A percentile compares a stretch with the other conserved stretches of the same genome.
Evolutionary conservation across 2,113 vertebrate genomes (phyloP).

Genomic region (Fulica atra): DNA sequence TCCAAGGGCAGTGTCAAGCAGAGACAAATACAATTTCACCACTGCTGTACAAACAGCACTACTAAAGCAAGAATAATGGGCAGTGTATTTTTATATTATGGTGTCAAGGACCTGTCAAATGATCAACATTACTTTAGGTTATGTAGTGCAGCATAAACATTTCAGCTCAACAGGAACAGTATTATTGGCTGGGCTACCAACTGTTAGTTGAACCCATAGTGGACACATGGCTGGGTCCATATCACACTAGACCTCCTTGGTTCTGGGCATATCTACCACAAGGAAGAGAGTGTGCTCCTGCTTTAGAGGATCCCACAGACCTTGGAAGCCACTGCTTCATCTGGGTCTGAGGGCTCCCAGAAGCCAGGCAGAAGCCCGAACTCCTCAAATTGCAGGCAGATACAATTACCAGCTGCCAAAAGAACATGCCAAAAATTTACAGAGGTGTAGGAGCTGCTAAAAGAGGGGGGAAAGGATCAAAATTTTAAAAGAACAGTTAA

Average conservation of each 20-base stretch:
- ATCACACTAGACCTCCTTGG: not conserved
- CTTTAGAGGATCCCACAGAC: not conserved
- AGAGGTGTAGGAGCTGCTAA: not conserved
- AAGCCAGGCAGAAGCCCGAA: conserved; percentile 10
- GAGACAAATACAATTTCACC: not conserved
- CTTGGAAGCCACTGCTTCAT: not conserved
- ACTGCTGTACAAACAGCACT: not conserved
- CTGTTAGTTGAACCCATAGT: not conserved
- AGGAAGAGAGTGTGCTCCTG: not conserved
- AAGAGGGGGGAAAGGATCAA: not conserved
- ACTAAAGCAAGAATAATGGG: not conserved
- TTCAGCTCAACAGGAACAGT: not conserved
- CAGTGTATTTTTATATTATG: not conserved
- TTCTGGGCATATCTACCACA: rapidly evolving
- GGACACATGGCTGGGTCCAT: not conserved
- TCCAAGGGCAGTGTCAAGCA: not conserved
- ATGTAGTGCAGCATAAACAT: not conserved
- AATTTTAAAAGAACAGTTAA: not conserved
- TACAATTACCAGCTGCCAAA: not conserved
- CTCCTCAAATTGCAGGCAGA: not conserved
- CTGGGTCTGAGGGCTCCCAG: not conserved
- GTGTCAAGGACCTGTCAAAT: not conserved
- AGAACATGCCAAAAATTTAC: not conserved
- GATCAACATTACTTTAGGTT: not conserved
- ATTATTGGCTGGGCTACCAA: not conserved